These are phyloP conservation scores for Plemyria rubiginata DNA, from an alignment of 2,888 invertebrate species.

Conservation along the genomic window DNA sequence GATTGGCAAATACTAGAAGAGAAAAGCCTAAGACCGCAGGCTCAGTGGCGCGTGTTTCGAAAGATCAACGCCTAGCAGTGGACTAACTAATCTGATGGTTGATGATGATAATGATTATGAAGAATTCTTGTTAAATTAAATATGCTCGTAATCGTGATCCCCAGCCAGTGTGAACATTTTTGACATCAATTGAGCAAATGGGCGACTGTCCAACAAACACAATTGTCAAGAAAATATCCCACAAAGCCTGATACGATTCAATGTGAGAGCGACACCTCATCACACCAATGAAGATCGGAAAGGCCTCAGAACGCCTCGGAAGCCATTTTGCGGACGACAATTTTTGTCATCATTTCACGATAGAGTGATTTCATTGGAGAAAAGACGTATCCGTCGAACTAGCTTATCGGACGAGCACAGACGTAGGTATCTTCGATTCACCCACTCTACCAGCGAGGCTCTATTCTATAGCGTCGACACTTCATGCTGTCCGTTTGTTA, in stretches of 20 bases:
- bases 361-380: slow-evolving; percentile 66
- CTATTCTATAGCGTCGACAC: slow-evolving; percentile 45
- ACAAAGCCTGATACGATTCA: slow-evolving; percentile 45
- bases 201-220: slow-evolving; percentile 28
- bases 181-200: slow-evolving; percentile 10
- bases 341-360: slow-evolving; percentile 71
- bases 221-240: slow-evolving; percentile 34
- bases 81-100: too few species aligned
- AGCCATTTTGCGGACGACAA: slow-evolving; percentile 67
- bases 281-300: slow-evolving; percentile 55
- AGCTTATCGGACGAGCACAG: slow-evolving; percentile 62
- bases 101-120: too few species aligned
- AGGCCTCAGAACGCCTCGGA: slow-evolving; percentile 55
- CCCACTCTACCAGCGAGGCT: slow-evolving; percentile 41
- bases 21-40: too few species aligned
- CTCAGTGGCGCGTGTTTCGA: too few species aligned
- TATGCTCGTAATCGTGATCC: not conserved
- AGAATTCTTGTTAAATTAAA: not conserved
- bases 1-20: too few species aligned
- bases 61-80: too few species aligned
- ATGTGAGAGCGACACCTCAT: slow-evolving; percentile 50
- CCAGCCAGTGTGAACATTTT: not conserved
- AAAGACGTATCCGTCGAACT: slow-evolving; percentile 62
- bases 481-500: slow-evolving; percentile 33
- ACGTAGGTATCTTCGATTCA: slow-evolving; percentile 57